These are phyloP conservation scores for Dipodomys merriami DNA, from an alignment of 2,113 vertebrate species.

Conservation along the genomic window DNA sequence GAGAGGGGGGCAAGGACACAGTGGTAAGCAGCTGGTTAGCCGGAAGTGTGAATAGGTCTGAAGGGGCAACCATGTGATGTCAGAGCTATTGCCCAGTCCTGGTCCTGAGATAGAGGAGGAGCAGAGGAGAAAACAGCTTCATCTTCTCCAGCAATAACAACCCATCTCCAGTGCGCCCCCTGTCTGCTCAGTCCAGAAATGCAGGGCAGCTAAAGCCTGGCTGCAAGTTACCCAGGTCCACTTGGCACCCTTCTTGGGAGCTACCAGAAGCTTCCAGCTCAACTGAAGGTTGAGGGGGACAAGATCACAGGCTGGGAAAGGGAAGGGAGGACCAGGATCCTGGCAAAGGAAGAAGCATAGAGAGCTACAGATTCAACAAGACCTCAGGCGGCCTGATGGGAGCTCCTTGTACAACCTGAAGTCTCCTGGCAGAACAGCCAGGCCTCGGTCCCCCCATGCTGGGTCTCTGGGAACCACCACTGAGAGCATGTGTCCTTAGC, in stretches of 20 bases:
- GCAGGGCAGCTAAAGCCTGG: neutral
- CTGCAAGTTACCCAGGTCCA: neutral
- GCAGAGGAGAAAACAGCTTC: neutral
- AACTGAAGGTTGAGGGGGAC: neutral
- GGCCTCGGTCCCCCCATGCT: neutral
- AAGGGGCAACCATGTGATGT: neutral
- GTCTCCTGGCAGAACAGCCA: neutral
- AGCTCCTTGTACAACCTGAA: neutral
- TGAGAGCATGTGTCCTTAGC: neutral
- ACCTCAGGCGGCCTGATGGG: neutral
- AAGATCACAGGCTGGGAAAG: no score
- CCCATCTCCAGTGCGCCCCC: neutral
- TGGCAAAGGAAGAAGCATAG: neutral
- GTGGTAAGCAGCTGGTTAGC: neutral
- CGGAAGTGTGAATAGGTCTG: neutral
- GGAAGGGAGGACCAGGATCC: no score
- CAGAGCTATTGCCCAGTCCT: neutral
- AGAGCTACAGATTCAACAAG: neutral
- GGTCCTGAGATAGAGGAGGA: neutral
- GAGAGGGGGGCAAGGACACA: neutral
- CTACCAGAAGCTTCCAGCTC: neutral
- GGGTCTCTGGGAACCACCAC: neutral
- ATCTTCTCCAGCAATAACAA: no score
- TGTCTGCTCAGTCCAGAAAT: neutral
- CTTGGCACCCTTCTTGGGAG: neutral